Evolutionary conservation across 2,797 vertebrate genomes (phyloP), one percentile per base, ranked within the genome.

Genomic region (Eospalax fontanierii): DNA sequence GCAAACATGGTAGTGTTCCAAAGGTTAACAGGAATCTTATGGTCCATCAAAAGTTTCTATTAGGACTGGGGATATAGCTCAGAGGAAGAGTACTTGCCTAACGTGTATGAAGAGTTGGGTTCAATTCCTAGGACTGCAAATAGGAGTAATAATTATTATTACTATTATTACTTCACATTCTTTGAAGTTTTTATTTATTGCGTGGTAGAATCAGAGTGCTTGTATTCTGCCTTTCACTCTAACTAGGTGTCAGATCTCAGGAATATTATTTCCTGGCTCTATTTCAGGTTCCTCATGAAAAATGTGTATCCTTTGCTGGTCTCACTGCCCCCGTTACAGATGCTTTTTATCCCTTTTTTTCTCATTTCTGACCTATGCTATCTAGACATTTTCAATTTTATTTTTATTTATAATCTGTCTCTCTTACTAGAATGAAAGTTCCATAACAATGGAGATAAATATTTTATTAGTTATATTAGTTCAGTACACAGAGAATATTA

Each of bases 391-490:
- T 85, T 82, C 54, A 26, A 50, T 90, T 68, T 93, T 50, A 70
- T 74, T 86, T 66, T 82, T 46, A 19, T 59, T 76, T 87, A 57
- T 88, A 70, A 12, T 81, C 46, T 59, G 2, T 93, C 40, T 90
- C 30, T 87, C 70, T 21, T 26, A 63, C 8, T 88, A 40, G 65
- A 88, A 75, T 35, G 28, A 59, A 75, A 90, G 7, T 7, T 57
- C 59, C 33, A 35, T 74, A 33, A 74, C 33, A 93, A 89, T 18
- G 43, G 14, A 93, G 26, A 68, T 68, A 80, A 38, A 16, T 85
- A 1, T 88, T 96, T 91, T 43, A 63, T 87, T 89, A 61, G 87
- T 61, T n/a, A 75, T 92, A 83, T 73, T n/a, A n/a, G 65, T 46
- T 89, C 21, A 93, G n/a, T 21, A 59, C 7, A 75, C 26, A 86